Percentiles rank a stretch among this genome's conserved stretches.
phyloP scores from a whole-genome alignment of 2,113 vertebrate species.

The Dendrocopos noguchii region DNA sequence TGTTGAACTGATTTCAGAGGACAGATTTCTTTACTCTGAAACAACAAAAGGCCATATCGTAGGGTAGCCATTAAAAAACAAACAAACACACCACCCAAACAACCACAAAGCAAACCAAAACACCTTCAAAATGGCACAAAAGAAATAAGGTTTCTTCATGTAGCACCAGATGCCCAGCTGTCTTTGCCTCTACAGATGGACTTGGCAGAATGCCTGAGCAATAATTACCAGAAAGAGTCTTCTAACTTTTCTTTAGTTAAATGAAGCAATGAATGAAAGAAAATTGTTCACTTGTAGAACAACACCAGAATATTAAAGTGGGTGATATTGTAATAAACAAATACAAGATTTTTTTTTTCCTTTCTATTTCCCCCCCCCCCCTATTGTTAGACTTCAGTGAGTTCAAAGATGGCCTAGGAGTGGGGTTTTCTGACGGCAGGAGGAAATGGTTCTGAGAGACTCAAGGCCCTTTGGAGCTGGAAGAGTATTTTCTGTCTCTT shows the following conservation, averaged over 20 bases:
- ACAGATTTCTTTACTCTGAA: neutral
- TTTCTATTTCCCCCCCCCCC: too few relatives aligned
- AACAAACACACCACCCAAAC: neutral
- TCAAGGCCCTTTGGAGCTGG: neutral
- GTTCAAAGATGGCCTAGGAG: neutral
- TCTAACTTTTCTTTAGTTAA: slow-evolving; percentile 15
- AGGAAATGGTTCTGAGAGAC: neutral
- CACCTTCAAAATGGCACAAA: neutral
- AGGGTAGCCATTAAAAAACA: neutral
- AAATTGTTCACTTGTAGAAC: slow-evolving; percentile 20
- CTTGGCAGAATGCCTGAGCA: slow-evolving; percentile 12
- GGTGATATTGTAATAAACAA: neutral
- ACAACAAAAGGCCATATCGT: neutral
- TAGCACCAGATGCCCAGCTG: neutral
- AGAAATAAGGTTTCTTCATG: neutral
- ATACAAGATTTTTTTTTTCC: neutral
- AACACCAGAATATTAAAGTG: neutral
- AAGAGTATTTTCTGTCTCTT: slow-evolving; percentile 4
- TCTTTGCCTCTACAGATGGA: slow-evolving; percentile 35
- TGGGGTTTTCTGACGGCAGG: neutral
- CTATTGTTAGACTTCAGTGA: neutral
- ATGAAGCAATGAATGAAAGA: neutral
- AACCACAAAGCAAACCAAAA: neutral
- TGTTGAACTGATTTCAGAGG: neutral
- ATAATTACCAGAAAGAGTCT: neutral